A percentile compares a stretch with the other conserved stretches of the same genome.
phyloP scores from a whole-genome alignment of 2,113 vertebrate genomes.

The Phalacrocorax carbo region DNA sequence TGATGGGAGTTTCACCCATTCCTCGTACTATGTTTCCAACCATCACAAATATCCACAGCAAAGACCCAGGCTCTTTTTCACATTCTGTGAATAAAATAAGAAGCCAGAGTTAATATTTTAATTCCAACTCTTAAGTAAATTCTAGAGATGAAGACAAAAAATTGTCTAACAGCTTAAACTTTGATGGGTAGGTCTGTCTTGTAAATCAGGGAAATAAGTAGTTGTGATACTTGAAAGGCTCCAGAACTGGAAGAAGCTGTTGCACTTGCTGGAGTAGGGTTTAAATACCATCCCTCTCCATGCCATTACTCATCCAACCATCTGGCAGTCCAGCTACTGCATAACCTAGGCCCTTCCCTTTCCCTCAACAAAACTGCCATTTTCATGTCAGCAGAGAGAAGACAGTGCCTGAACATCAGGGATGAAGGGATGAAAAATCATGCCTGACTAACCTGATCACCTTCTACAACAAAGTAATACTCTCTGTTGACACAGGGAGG shows the following conservation, averaged over 20 bases:
- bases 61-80: slow-evolving; percentile 79
- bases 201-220: not conserved
- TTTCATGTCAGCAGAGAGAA: not conserved
- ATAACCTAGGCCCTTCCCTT: not conserved
- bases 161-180: not conserved
- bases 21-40: slow-evolving; percentile 88
- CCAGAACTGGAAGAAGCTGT: not conserved
- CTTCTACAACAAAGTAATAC: not conserved
- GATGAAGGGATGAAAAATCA: not conserved
- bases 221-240: not conserved
- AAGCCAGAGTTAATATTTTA: not conserved
- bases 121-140: not conserved
- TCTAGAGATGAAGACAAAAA: not conserved
- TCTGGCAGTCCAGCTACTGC: not conserved
- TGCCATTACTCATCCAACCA: not conserved
- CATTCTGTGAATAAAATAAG: slow-evolving; percentile 71
- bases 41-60: slow-evolving; percentile 89
- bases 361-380: not conserved
- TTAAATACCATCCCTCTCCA: not conserved
- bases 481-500: not conserved
- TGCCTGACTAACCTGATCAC: not conserved
- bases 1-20: slow-evolving; percentile 90
- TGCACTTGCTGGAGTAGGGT: not conserved
- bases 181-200: not conserved
- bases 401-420: not conserved